phyloP scores from a whole-genome alignment of 2,113 vertebrate genomes.

The Megaleporinus macrocephalus region DNA sequence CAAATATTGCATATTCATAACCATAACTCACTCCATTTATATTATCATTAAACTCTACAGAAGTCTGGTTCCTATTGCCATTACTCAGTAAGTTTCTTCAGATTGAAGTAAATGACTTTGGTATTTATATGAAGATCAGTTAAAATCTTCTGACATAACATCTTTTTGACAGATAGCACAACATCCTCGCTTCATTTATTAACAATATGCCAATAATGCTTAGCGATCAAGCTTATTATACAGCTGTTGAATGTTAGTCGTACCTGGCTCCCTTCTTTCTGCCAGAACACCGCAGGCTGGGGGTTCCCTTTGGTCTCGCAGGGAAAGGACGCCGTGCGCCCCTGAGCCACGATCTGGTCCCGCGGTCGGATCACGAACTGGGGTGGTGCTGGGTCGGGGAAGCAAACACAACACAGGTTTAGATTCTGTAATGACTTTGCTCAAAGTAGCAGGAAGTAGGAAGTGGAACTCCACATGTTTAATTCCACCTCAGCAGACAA shows the following conservation, averaged over 20 bases:
- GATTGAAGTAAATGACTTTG: no score
- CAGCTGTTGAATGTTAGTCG: slow-evolving; percentile 14
- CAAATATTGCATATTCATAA: no score
- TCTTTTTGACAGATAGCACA: no score
- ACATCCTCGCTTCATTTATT: no score
- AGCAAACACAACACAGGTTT: slow-evolving; percentile 20
- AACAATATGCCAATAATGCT: no score
- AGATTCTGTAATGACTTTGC: neutral
- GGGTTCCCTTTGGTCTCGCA: slow-evolving; percentile 99
- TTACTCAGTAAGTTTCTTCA: no score
- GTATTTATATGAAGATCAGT: no score
- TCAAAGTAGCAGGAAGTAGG: neutral
- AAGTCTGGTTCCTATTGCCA: no score
- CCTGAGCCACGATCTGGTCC: slow-evolving; percentile 97
- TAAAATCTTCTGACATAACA: no score
- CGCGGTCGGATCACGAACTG: slow-evolving; percentile 97
- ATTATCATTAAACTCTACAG: no score
- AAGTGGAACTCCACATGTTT: slow-evolving; percentile 38
- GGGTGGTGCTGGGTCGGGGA: slow-evolving; percentile 85
- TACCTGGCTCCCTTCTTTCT: slow-evolving; percentile 98
- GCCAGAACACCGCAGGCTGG: slow-evolving; percentile 98
- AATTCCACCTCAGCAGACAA: slow-evolving; percentile 23
- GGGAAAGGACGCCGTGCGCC: slow-evolving; percentile 92
- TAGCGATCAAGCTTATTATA: no score
- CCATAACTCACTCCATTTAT: no score